phyloP scores from a whole-genome alignment of 2,113 vertebrate species.

The Lepus timidus region DNA sequence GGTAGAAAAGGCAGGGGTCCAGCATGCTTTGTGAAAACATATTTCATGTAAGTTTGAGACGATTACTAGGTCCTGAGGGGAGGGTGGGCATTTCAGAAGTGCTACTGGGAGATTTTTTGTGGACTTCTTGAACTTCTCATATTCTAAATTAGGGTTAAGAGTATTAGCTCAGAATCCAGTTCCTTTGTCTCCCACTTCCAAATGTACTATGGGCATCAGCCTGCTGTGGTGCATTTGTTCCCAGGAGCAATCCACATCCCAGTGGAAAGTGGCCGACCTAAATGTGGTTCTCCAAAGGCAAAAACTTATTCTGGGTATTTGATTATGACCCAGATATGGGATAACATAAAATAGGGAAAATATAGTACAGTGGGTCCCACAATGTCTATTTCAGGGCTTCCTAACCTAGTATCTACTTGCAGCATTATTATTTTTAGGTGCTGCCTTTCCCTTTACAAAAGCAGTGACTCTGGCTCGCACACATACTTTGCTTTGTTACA shows the following conservation, averaged over 20 bases:
- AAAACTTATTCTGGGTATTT: slow-evolving; percentile 74
- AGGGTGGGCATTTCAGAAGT: slow-evolving; percentile 52
- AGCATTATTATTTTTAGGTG: slow-evolving; percentile 59
- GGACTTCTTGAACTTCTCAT: slow-evolving; percentile 73
- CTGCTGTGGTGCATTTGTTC: neutral
- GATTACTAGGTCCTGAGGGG: slow-evolving; percentile 40
- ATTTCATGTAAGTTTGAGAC: slow-evolving; percentile 46
- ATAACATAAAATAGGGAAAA: slow-evolving; percentile 65
- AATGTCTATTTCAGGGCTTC: slow-evolving; percentile 61
- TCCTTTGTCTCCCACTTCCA: slow-evolving; percentile 70
- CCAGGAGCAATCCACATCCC: slow-evolving; percentile 77
- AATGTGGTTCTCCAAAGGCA: slow-evolving; percentile 77
- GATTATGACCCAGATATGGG: slow-evolving; percentile 77
- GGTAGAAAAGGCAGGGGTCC: slow-evolving; percentile 37
- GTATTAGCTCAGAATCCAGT: slow-evolving; percentile 72
- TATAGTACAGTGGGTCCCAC: slow-evolving; percentile 29
- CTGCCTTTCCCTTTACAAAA: neutral
- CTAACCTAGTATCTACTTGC: slow-evolving; percentile 58
- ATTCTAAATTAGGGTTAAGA: slow-evolving; percentile 66
- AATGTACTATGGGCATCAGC: slow-evolving; percentile 47
- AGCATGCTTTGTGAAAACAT: slow-evolving; percentile 47
- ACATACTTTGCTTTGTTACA: neutral
- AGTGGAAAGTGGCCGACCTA: slow-evolving; percentile 68
- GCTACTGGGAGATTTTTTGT: slow-evolving; percentile 70
- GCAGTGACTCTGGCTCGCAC: neutral